Evolutionary conservation across 2,113 vertebrate genomes (phyloP).

Genomic region (Taurulus bubalis): DNA sequence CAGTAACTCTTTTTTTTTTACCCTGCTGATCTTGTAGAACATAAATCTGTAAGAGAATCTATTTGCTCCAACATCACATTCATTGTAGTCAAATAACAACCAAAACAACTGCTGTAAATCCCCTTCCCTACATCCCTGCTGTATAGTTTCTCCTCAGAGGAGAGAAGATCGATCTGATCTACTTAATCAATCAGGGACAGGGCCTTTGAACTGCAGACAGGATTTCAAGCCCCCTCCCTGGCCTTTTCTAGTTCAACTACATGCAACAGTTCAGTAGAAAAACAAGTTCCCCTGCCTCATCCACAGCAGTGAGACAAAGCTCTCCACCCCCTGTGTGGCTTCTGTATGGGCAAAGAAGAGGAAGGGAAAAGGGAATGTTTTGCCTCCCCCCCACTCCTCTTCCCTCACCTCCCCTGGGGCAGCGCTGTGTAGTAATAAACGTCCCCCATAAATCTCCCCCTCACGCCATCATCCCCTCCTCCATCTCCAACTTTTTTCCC

Average conservation of each 20-base stretch:
- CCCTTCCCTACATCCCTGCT: constrained; percentile 17
- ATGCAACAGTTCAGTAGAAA: constrained; percentile 36
- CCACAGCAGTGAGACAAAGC: constrained; percentile 53
- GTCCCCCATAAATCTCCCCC: constrained; percentile 80
- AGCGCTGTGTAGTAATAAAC: constrained; percentile 81
- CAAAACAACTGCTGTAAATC: not conserved
- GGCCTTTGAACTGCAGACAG: constrained; percentile 76
- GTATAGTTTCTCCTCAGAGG: constrained; percentile 15
- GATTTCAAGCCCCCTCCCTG: constrained; percentile 54
- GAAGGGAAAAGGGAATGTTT: constrained; percentile 77
- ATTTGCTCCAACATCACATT: constrained; percentile 5
- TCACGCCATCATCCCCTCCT: constrained; percentile 70
- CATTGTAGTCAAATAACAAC: constrained; percentile 7
- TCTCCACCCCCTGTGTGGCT: constrained; percentile 61
- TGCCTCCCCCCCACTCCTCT: constrained; percentile 51
- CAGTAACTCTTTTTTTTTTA: not conserved
- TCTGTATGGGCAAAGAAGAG: constrained; percentile 66
- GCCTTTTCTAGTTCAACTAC: constrained; percentile 25
- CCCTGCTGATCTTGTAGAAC: constrained; percentile 15
- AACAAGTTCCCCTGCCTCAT: constrained; percentile 45
- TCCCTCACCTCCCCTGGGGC: constrained; percentile 73
- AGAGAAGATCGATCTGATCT: constrained; percentile 63
- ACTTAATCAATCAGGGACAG: constrained; percentile 71
- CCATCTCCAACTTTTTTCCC: constrained; percentile 43
- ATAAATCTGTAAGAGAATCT: not conserved